Base-by-base conservation (phyloP, 1,140 invertebrate genomes). In the Charaxes varanes region DNA sequence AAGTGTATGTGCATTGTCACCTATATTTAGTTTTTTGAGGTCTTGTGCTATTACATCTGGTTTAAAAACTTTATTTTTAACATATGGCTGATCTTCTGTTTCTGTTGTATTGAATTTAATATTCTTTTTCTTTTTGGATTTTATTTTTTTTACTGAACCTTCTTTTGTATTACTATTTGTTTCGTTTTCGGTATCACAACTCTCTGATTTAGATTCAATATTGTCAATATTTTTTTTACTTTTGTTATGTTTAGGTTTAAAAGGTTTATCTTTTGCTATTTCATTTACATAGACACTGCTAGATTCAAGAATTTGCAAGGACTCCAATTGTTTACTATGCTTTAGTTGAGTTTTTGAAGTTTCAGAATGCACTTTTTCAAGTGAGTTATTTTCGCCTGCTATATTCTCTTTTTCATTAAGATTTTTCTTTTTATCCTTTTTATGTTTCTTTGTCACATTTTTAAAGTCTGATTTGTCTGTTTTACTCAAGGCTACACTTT, bases 11-110 rank as follows among this genome's bases (percentile, higher is more conserved):
- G 74, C 35, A 50, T 73, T 81, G 31, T 77, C 68, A 6, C 72
- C 74, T 34, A 79, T 74, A n/a, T 47, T 71, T 3, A 81, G 45
- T 24, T 71, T 79, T 49, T 79, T 68, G 4, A 81, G 42, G n/a
- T 69, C 60, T 37, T 67, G 57, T 38, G 53, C 67, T 16, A 80
- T 69, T 2, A 41, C 35, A 26, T 81, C 77, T 4, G 63, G 55
- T 26, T 69, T 74, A 0, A 36, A 12, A 4, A 68, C 54, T 34
- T 53, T 63, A 24, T 61, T 74, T 41, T 69, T 69, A 3, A 22
- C 13, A 5, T 34, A 53, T 10, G 62, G 57, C 27, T 74, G 37
- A 6, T 41, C 46, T 14, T 56, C 49, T 28, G 33, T 18, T n/a
- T 54, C 50, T 4, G 16, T 32, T n/a, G n/a, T n/a, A n/a, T n/a